phyloP scores from a whole-genome alignment of 2,113 vertebrate genomes.

The Ctenomys sociabilis region DNA sequence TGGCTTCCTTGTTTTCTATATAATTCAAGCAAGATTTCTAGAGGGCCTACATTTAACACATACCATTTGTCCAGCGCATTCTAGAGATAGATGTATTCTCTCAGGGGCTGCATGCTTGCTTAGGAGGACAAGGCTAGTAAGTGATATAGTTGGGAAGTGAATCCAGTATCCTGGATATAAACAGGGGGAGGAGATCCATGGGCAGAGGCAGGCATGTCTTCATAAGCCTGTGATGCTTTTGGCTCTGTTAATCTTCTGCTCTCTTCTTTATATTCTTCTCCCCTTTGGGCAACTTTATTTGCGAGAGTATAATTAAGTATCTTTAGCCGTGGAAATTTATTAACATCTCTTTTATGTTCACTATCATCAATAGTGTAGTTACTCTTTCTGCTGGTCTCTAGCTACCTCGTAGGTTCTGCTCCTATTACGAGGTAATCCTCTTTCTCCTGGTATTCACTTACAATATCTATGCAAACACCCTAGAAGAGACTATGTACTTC shows the following conservation, averaged over 20 bases:
- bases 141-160: background rate
- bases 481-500: background rate
- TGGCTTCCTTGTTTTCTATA: background rate
- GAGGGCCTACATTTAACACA: background rate
- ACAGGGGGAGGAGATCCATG: background rate
- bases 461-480: background rate
- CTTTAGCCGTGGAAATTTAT: background rate
- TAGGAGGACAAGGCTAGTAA: background rate
- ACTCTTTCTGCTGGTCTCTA: background rate
- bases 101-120: background rate
- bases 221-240: background rate
- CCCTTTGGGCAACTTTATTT: background rate
- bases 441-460: background rate
- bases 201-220: background rate
- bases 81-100: background rate
- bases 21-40: slow-evolving; percentile 21
- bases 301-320: background rate
- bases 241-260: background rate
- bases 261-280: background rate
- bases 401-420: background rate
- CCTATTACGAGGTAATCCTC: background rate
- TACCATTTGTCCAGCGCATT: background rate
- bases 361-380: background rate
- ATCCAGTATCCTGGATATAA: background rate
- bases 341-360: background rate